Percentiles rank a stretch among this genome's conserved stretches.
phyloP scores from a whole-genome alignment of 2,797 vertebrate species.

The Liasis olivaceus region DNA sequence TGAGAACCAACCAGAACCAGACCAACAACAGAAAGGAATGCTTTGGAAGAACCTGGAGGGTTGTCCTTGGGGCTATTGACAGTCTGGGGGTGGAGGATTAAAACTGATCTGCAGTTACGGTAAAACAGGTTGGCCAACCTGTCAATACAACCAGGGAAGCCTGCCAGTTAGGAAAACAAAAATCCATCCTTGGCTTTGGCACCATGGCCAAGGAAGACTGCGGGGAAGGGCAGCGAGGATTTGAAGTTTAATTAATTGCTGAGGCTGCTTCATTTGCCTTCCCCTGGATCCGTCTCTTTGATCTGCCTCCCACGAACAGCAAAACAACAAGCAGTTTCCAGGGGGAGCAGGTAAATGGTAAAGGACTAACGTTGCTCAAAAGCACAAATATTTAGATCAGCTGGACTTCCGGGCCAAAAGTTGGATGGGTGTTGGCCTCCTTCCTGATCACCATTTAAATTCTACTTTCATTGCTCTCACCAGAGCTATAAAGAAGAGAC shows the following conservation, averaged over 20 bases:
- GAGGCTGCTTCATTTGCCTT: background rate
- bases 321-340: too few relatives aligned
- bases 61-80: background rate
- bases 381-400: background rate
- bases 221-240: background rate
- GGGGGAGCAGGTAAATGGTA: too few relatives aligned
- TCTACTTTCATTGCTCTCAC: background rate
- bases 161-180: background rate
- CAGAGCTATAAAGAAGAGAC: background rate
- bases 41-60: too few relatives aligned
- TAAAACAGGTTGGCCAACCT: background rate
- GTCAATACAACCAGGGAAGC: background rate
- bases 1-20: too few relatives aligned
- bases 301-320: background rate
- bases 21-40: too few relatives aligned
- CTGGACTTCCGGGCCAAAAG: background rate
- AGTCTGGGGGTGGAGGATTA: background rate
- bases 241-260: background rate
- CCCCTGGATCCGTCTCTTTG: background rate
- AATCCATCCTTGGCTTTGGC: background rate
- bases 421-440: background rate
- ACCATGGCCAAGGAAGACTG: background rate
- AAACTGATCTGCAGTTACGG: background rate
- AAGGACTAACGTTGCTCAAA: too few relatives aligned
- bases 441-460: background rate